A percentile compares a stretch with the other conserved stretches of the same genome.
Evolutionary conservation across 2,888 invertebrate species (phyloP).

Genomic region (Ophion ventricosus): DNA sequence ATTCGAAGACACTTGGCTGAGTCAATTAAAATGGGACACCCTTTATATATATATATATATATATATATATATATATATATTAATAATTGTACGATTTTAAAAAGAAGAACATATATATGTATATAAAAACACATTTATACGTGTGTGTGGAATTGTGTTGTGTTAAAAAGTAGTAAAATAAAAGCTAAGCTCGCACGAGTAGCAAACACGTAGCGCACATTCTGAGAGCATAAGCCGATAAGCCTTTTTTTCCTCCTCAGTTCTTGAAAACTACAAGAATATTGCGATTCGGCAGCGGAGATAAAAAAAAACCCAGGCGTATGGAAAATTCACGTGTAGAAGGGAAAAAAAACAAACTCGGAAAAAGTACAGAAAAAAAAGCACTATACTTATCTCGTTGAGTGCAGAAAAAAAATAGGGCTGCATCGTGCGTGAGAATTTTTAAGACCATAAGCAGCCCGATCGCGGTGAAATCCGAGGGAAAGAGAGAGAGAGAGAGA

Average conservation of each 20-base stretch:
- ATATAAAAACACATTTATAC: not conserved
- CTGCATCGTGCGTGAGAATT: too few species aligned
- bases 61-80: too few species aligned
- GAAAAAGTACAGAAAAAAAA: too few species aligned
- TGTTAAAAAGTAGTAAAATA: conserved; percentile 32
- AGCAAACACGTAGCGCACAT: conserved; percentile 28
- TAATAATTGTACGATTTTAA: not conserved
- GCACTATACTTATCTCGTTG: too few species aligned
- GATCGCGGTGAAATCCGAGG: too few species aligned
- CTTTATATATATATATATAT: not conserved
- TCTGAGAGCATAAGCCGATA: conserved; percentile 45
- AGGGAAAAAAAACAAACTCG: too few species aligned
- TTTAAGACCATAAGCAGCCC: too few species aligned
- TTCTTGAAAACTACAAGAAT: conserved; percentile 3
- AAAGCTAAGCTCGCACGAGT: conserved; percentile 17
- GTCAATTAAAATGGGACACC: not conserved
- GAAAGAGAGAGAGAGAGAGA: too few species aligned
- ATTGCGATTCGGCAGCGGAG: not conserved
- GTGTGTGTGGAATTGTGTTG: not conserved
- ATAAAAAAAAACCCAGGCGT: not conserved
- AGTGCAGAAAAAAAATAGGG: too few species aligned
- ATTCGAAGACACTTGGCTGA: not conserved
- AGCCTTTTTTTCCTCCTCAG: conserved; percentile 15
- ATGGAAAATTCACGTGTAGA: too few species aligned
- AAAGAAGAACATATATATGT: not conserved